phyloP scores from a whole-genome alignment of 2,888 invertebrate genomes.

The Cheilosia vernalis region DNA sequence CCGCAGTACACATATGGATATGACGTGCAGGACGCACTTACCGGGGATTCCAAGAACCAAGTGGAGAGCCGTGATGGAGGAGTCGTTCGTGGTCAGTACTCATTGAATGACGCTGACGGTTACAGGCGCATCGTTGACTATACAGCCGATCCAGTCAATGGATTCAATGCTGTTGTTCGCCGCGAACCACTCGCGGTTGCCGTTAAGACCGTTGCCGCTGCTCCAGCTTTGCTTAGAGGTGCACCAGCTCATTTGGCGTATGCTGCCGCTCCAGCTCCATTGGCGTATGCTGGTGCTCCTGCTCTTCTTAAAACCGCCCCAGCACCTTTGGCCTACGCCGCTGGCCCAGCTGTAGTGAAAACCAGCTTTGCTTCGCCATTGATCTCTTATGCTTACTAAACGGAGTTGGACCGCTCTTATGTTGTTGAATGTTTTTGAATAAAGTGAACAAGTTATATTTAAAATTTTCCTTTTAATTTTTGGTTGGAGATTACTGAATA shows the following conservation, averaged over 20 bases:
- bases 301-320: slow-evolving; percentile 46
- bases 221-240: slow-evolving; percentile 26
- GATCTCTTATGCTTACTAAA: slow-evolving; percentile 81
- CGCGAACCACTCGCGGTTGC: slow-evolving; percentile 61
- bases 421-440: background rate
- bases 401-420: background rate
- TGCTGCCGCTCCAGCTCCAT: slow-evolving; percentile 77
- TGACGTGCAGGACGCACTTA: slow-evolving; percentile 60
- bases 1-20: slow-evolving; percentile 64
- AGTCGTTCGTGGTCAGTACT: slow-evolving; percentile 66
- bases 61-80: slow-evolving; percentile 61
- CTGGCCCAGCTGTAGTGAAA: slow-evolving; percentile 81
- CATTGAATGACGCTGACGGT: slow-evolving; percentile 68
- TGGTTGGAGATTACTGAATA: too few relatives aligned
- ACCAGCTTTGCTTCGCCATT: slow-evolving; percentile 81
- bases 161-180: slow-evolving; percentile 69
- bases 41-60: slow-evolving; percentile 66
- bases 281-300: slow-evolving; percentile 43
- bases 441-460: background rate
- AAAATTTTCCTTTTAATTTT: too few relatives aligned
- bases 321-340: slow-evolving; percentile 70
- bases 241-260: slow-evolving; percentile 41
- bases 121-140: slow-evolving; percentile 68
- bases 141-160: slow-evolving; percentile 64
- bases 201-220: slow-evolving; percentile 40